Evolutionary conservation across 2,888 invertebrate species (phyloP).

Genomic region (Rhingia rostrata): DNA sequence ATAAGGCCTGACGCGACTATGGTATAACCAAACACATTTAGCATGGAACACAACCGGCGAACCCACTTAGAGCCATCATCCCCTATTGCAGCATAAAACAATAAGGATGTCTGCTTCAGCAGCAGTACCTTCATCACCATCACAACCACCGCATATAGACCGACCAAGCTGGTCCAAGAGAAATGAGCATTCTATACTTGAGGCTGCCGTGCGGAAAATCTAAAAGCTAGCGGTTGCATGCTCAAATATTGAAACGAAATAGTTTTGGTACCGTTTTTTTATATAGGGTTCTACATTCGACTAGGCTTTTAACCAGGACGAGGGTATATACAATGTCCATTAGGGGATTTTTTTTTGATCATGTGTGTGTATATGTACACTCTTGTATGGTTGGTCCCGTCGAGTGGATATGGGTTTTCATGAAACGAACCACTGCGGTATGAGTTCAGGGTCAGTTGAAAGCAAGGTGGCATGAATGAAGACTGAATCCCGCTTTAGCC

Average conservation of each 20-base stretch:
- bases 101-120: constrained; percentile 35
- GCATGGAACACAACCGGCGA: constrained; percentile 38
- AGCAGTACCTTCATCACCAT: background rate
- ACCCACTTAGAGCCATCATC: constrained; percentile 50
- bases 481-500: background rate
- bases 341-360: constrained; percentile 47
- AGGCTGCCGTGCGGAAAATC: constrained; percentile 66
- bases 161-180: constrained; percentile 11
- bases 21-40: constrained; percentile 22
- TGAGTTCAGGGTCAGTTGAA: constrained; percentile 50
- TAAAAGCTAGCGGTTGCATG: constrained; percentile 67
- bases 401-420: constrained; percentile 42
- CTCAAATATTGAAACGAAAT: constrained; percentile 69
- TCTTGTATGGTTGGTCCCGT: constrained; percentile 14
- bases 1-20: background rate
- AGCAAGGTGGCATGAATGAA: constrained; percentile 1
- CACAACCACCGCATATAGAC: background rate
- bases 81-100: constrained; percentile 31
- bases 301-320: constrained; percentile 34
- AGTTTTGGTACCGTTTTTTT: constrained; percentile 34
- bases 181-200: constrained; percentile 58
- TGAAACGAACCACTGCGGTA: constrained; percentile 7
- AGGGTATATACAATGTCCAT: constrained; percentile 31
- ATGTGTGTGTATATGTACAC: constrained; percentile 12
- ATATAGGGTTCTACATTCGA: background rate